Percentiles rank a stretch among this genome's conserved stretches.
These are phyloP conservation scores for Scrobipalpa atriplicella DNA, from an alignment of 2,888 invertebrate genomes.

Conservation along the genomic window DNA sequence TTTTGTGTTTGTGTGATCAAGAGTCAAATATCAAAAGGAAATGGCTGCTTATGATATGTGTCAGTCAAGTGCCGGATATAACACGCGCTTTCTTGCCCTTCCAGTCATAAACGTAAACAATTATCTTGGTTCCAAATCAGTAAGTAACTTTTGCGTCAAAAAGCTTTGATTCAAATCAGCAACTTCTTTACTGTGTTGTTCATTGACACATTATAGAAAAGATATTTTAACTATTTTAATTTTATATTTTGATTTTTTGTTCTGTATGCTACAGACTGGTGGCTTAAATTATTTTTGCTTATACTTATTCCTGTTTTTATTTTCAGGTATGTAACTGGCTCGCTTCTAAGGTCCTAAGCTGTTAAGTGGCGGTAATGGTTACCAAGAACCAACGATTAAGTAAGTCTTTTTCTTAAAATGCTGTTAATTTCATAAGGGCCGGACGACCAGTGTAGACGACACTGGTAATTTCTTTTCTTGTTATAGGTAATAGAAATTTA, in stretches of 20 bases:
- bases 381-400: not conserved
- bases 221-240: no score
- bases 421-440: not conserved
- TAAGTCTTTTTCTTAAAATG: not conserved
- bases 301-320: not conserved
- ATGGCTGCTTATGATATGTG: not conserved
- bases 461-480: no score
- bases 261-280: no score
- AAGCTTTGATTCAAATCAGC: no score
- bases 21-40: not conserved
- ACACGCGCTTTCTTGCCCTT: not conserved
- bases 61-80: not conserved
- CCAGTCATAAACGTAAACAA: not conserved
- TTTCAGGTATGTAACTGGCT: constrained; percentile 2
- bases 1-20: not conserved
- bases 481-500: no score
- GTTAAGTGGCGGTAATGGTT: not conserved
- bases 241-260: no score
- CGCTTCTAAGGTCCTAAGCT: not conserved
- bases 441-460: no score
- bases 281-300: not conserved
- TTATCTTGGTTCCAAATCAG: no score
- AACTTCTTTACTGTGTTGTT: no score
- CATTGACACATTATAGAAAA: no score
- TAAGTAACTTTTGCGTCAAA: no score